phyloP scores from a whole-genome alignment of 2,797 vertebrate species.

The Microctenopoma steveboyesi region DNA sequence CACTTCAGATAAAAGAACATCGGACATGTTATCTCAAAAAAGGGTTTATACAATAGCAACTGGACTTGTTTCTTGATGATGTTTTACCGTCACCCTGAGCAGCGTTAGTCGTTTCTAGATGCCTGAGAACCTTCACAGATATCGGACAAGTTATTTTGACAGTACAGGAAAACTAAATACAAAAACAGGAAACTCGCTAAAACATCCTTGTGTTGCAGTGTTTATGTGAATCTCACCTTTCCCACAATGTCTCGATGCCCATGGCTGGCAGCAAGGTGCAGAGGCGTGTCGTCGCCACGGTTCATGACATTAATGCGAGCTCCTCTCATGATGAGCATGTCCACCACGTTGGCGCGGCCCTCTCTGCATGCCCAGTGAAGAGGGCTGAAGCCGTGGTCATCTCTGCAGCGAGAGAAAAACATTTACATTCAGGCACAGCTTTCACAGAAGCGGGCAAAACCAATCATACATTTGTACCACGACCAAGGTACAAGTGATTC shows the following conservation, averaged over 20 bases:
- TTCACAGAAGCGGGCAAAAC: neutral
- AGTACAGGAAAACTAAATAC: neutral
- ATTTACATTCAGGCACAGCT: constrained; percentile 20
- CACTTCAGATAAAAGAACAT: no score
- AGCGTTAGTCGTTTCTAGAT: no score
- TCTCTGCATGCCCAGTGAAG: constrained; percentile 98
- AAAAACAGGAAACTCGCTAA: neutral
- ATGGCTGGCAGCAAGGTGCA: constrained; percentile 95
- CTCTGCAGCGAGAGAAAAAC: constrained; percentile 75
- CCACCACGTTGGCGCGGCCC: constrained; percentile 92
- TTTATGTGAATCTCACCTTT: constrained; percentile 84
- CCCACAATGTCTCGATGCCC: constrained; percentile 94
- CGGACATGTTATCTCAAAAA: no score
- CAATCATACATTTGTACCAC: no score
- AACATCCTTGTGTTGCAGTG: neutral
- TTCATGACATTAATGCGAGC: constrained; percentile 98
- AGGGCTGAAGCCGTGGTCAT: constrained; percentile 98
- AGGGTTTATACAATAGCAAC: no score
- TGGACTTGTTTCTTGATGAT: no score
- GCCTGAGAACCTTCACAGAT: no score
- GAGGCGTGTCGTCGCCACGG: constrained; percentile 93
- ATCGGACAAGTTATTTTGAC: neutral
- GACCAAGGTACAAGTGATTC: no score
- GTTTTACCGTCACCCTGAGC: no score
- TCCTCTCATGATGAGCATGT: constrained; percentile 99